Base-by-base conservation (phyloP, 2,113 vertebrate genomes). In the Eptatretus burgeri region DNA sequence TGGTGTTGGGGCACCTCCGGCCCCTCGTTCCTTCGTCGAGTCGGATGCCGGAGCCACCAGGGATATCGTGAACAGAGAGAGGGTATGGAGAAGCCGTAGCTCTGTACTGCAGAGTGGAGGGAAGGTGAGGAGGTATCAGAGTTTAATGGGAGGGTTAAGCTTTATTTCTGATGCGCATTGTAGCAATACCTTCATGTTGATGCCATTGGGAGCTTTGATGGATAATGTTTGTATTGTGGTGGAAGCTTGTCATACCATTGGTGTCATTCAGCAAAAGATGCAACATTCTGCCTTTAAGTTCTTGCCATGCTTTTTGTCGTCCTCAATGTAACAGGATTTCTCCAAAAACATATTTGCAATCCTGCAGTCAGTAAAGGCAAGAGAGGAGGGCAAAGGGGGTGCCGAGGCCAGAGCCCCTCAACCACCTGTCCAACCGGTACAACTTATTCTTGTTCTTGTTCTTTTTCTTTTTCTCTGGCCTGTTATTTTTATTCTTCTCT, bases 281-380 rank as follows among this genome's bases (percentile, higher is more conserved):
- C 27, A 41, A 41, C 27, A 41, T 41, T 41, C 27, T 7, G 27
- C 27, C 27, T 41, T 41, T 41, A 41, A 41, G 3, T 41, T 41
- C 27, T 41, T 41, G 27, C 7, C 27, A 41, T 41, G 27, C 3
- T 41, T 41, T 41, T 41, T 41, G 27, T 41, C 27, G 7, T 41
- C 27, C 27, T 41, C 27, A 41, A 41, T 7, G 27, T 41, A 41
- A 52, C 72, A 98, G 91, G 94, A 93, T 69, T 98, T 98, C 72
- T 88, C 89, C 68, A 98, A 94, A 77, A 98, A 91, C 72, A 93
- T 94, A 70, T 96, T 98, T 78, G 86, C 91, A 63, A 98, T 94
- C 73, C 83, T 98, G 71, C 91, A 98, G 63, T 96, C 89, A 1
- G 91, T 98, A 53, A 98, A 98, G 78, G 91, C 91, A 69, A 80